Percentiles rank a stretch among this genome's conserved stretches.
phyloP scores from a whole-genome alignment of 2,797 vertebrate species.

The Siniperca obscura region DNA sequence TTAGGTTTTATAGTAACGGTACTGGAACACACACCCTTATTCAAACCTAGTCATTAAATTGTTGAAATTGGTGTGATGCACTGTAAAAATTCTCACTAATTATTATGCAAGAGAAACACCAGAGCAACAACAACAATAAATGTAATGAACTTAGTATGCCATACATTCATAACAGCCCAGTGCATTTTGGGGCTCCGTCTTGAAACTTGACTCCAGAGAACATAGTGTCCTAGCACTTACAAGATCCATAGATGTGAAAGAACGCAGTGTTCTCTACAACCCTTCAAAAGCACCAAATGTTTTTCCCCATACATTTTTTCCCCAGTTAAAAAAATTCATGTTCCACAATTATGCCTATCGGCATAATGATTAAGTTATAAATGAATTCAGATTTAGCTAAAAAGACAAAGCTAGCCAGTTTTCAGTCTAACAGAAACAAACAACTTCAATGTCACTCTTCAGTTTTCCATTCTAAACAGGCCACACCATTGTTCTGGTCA shows the following conservation, averaged over 20 bases:
- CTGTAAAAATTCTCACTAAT: slow-evolving; percentile 16
- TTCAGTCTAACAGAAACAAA: not conserved
- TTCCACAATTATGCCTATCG: not conserved
- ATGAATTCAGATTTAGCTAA: not conserved
- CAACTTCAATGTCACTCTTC: not conserved
- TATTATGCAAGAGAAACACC: slow-evolving; percentile 18
- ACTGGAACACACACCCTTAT: slow-evolving; percentile 10
- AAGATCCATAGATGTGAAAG: slow-evolving; percentile 51
- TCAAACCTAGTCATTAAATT: slow-evolving; percentile 32
- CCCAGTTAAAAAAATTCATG: not conserved
- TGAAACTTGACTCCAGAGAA: slow-evolving; percentile 68
- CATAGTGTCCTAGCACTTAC: slow-evolving; percentile 48
- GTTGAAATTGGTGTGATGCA: not conserved
- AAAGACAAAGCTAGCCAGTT: not conserved
- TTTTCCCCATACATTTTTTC: not conserved
- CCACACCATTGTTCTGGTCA: no score
- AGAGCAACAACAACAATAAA: slow-evolving; percentile 31
- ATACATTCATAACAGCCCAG: slow-evolving; percentile 34
- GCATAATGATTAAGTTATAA: not conserved
- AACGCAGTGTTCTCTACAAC: slow-evolving; percentile 48
- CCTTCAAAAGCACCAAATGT: not conserved
- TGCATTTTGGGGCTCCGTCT: slow-evolving; percentile 36
- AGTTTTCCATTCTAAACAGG: not conserved
- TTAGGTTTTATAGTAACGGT: slow-evolving; percentile 35
- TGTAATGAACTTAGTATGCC: slow-evolving; percentile 16